Conservation (phyloP, 30 jellyfish, hydroid and myxozoan species). For the Rhopilema esculentum region DNA sequence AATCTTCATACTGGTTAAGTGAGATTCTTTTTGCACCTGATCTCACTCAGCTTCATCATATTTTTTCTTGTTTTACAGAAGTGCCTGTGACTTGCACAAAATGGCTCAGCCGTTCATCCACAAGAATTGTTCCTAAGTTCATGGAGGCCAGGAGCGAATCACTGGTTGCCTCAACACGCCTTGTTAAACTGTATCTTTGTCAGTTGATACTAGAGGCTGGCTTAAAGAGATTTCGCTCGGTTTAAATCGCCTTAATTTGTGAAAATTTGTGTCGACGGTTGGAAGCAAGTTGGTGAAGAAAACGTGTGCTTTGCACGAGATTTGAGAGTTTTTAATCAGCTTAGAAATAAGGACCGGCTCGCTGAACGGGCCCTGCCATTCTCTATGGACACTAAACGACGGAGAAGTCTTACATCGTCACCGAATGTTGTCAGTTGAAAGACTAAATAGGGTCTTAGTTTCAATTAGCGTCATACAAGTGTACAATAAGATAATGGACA, state of each 20-base stretch:
- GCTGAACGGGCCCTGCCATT: not conserved
- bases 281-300: not conserved
- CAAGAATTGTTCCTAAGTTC: not conserved
- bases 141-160: not conserved
- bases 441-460: conserved; percentile 15
- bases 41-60: not conserved
- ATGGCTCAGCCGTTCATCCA: not conserved
- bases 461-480: conserved; percentile 6
- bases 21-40: conserved; percentile 5
- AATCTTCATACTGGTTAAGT: not conserved
- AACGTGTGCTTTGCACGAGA: not conserved
- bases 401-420: not conserved
- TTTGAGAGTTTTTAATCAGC: not conserved
- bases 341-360: not conserved
- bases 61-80: not conserved
- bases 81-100: not conserved
- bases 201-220: not conserved
- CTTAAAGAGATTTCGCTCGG: not conserved
- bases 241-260: not conserved
- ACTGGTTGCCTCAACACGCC: not conserved
- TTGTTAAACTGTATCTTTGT: not conserved
- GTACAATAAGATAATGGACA: not conserved
- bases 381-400: not conserved
- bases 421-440: conserved; percentile 53
- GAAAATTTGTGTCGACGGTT: not conserved